phyloP scores from a whole-genome alignment of 2,888 invertebrate genomes.

The Phasia obesa region DNA sequence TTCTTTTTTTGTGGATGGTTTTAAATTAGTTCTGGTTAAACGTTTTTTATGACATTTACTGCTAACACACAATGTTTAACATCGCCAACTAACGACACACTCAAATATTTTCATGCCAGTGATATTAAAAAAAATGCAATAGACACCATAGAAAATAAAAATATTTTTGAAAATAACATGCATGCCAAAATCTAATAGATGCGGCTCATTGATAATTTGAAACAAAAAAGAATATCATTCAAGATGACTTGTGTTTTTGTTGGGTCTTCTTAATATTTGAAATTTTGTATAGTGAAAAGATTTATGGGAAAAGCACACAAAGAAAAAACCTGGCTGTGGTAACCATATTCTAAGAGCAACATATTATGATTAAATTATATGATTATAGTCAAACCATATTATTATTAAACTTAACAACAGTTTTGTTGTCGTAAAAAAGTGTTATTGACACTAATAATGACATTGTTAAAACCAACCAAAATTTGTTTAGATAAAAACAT shows the following conservation, averaged over 20 bases:
- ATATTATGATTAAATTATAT: too few relatives aligned
- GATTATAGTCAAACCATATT: too few relatives aligned
- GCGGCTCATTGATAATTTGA: slow-evolving; percentile 22
- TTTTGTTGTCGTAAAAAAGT: too few relatives aligned
- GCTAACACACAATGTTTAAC: slow-evolving; percentile 23
- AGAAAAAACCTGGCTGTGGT: too few relatives aligned
- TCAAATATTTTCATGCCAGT: slow-evolving; percentile 33
- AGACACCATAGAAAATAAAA: slow-evolving; percentile 23
- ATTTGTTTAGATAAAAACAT: too few relatives aligned
- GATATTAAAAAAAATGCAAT: neutral
- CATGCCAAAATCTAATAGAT: slow-evolving; percentile 35
- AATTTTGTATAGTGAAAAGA: too few relatives aligned
- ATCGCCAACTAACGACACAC: slow-evolving; percentile 51
- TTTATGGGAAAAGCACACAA: too few relatives aligned
- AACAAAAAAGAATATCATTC: slow-evolving; percentile 5
- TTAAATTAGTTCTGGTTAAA: slow-evolving; percentile 46
- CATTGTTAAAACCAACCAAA: too few relatives aligned
- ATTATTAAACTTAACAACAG: too few relatives aligned
- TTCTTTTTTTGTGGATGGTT: neutral
- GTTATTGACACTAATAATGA: too few relatives aligned
- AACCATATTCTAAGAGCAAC: too few relatives aligned
- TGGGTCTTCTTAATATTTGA: too few relatives aligned
- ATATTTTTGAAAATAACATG: slow-evolving; percentile 30
- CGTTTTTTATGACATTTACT: slow-evolving; percentile 24
- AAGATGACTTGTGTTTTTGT: slow-evolving; percentile 1